A percentile compares a stretch with the other conserved stretches of the same genome.
Evolutionary conservation across 2,113 vertebrate species (phyloP).

Genomic region (Corvus cornix): DNA sequence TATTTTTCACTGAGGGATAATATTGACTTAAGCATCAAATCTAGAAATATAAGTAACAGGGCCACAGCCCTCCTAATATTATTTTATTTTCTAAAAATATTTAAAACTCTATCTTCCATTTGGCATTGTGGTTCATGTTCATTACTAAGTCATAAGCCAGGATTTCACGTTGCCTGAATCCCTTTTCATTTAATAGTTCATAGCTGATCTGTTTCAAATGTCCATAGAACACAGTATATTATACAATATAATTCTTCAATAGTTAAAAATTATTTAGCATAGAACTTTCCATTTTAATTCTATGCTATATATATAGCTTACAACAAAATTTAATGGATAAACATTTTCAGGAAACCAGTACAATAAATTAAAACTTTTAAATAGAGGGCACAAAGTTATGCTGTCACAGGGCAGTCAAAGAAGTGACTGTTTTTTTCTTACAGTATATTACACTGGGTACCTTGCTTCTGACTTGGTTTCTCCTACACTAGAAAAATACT

Average conservation of each 20-base stretch:
- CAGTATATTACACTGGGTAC: constrained; percentile 45
- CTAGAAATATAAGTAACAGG: constrained; percentile 47
- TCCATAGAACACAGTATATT: constrained; percentile 45
- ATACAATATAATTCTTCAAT: constrained; percentile 62
- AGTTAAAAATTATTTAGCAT: constrained; percentile 37
- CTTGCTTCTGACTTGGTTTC: constrained; percentile 50
- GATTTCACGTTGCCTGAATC: constrained; percentile 51
- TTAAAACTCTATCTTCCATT: constrained; percentile 66
- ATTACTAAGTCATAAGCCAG: constrained; percentile 48
- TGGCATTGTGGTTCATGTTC: constrained; percentile 52
- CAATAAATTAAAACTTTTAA: constrained; percentile 68
- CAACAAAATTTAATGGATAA: constrained; percentile 49
- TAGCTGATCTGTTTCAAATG: constrained; percentile 39
- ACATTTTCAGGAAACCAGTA: constrained; percentile 60
- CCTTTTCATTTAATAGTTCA: constrained; percentile 46
- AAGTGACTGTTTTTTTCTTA: constrained; percentile 32
- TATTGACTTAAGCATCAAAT: constrained; percentile 38
- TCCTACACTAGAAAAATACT: constrained; percentile 42
- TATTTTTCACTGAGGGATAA: constrained; percentile 32
- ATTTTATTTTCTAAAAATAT: constrained; percentile 59
- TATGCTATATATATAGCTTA: constrained; percentile 59
- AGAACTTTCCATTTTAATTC: constrained; percentile 51
- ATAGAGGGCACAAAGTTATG: constrained; percentile 49
- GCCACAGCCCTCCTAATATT: constrained; percentile 26
- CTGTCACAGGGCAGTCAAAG: constrained; percentile 46